Base-by-base conservation (phyloP, 2,113 vertebrate species). In the Mormyrus lacerda region DNA sequence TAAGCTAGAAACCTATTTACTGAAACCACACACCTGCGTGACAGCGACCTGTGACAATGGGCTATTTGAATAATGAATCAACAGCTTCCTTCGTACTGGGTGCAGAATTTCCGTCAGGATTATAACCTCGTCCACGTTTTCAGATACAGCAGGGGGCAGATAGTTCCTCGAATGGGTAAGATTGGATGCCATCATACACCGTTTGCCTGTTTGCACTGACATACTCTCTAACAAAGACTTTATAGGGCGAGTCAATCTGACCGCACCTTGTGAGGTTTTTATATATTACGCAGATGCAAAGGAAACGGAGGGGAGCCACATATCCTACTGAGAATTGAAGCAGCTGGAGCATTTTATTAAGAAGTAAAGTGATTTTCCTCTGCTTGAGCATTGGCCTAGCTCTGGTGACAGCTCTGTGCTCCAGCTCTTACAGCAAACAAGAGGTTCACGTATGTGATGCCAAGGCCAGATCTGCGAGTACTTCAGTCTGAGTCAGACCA, bases 21-120 rank as follows among this genome's bases (percentile, higher is more conserved):
- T 69, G 58, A 88, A 88, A 47, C 87, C 55, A 44, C 42, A 88
- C 42, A 88, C 87, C 39, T 45, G 39, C 21, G 73, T 48, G 8
- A 48, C 42, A 1, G 42, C 3, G 21, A 48, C 82, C 82, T 85
- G n/a, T 85, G 45, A 85, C 42, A 45, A 45, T 48, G 42, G 42
- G 6, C 31, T 24, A 4, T 65, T 42, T 88, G 55, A 88, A 88
- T 88, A 88, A 88, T 88, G 58, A 58, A 88, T 88, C 39, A 27
- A 35, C 53, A 69, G 44, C 21, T 13, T 47, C 39, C 42, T 39
- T 44, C n/a, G 87, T n/a, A 1, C 42, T 45, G 8, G 24, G 55
- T 15, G 42, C 53, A 88, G 58, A 58, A 88, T 47, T 88, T 88
- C 86, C 86, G 0, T 24, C 35, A 88, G 24, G 87, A 15, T 88